Percentiles rank a stretch among this genome's conserved stretches.
phyloP scores from a whole-genome alignment of 2,797 vertebrate species.

The Anguilla marmorata region DNA sequence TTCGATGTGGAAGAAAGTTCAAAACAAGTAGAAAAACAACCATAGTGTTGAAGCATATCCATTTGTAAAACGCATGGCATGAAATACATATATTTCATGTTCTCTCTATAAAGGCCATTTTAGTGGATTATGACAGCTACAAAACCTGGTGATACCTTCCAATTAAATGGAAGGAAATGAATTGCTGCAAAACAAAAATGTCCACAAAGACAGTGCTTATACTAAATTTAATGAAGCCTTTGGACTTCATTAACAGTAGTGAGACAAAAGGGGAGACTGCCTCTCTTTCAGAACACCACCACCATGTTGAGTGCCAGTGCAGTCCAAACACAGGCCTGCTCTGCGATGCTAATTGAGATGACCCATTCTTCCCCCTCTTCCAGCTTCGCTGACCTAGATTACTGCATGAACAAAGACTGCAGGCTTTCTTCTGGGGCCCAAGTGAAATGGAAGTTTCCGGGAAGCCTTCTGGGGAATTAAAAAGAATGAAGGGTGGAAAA shows the following conservation, averaged over 20 bases:
- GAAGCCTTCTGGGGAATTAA: neutral
- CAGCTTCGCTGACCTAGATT: conserved; percentile 32
- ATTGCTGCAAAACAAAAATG: neutral
- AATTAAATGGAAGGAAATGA: neutral
- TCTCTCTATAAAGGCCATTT: neutral
- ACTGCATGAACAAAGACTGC: conserved; percentile 9
- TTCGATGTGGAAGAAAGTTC: neutral
- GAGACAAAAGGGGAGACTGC: neutral
- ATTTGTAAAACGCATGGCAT: no score
- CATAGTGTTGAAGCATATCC: no score
- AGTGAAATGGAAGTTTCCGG: neutral
- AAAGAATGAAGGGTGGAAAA: neutral
- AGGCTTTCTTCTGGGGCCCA: conserved; percentile 18
- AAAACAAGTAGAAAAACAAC: neutral
- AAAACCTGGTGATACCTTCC: neutral
- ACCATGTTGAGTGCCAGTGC: neutral
- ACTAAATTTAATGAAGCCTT: conserved; percentile 14
- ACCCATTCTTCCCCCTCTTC: conserved; percentile 17
- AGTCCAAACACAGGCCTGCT: conserved; percentile 22
- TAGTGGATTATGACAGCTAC: neutral
- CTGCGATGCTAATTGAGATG: neutral
- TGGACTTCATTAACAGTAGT: conserved; percentile 25
- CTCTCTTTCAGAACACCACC: neutral
- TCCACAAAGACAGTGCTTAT: conserved; percentile 1
- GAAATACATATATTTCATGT: no score